Evolutionary conservation across 2,888 invertebrate genomes (phyloP).

Genomic region (Alloscopus bannaensis): DNA sequence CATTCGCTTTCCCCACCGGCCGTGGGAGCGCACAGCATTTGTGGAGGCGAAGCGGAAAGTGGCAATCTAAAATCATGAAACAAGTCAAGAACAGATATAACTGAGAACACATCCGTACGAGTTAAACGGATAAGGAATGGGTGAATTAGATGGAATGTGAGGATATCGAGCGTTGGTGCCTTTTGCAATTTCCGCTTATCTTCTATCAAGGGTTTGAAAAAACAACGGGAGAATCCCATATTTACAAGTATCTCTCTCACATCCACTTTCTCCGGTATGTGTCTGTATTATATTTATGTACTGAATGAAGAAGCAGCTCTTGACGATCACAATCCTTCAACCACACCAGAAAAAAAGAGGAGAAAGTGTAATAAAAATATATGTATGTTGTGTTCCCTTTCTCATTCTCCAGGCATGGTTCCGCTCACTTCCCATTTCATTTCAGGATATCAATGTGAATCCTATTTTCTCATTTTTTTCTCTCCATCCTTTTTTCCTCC

Average conservation of each 20-base stretch:
- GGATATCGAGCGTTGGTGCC: not conserved
- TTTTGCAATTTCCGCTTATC: slow-evolving; percentile 18
- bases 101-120: too few relatives aligned
- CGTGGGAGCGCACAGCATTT: too few relatives aligned
- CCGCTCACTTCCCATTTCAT: too few relatives aligned
- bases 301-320: not conserved
- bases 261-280: too few relatives aligned
- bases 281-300: not conserved
- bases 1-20: too few relatives aligned
- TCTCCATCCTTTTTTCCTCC: not conserved
- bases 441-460: not conserved
- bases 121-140: too few relatives aligned
- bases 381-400: not conserved
- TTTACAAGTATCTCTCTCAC: slow-evolving; percentile 4
- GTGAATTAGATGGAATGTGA: too few relatives aligned
- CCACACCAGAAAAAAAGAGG: not conserved
- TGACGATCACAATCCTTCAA: slow-evolving; percentile 9
- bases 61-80: slow-evolving; percentile 15
- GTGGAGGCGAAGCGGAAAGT: not conserved
- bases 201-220: slow-evolving; percentile 21
- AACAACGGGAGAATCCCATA: slow-evolving; percentile 22
- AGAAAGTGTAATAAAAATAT: slow-evolving; percentile 19
- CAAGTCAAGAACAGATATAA: too few relatives aligned
- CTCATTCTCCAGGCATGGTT: not conserved
- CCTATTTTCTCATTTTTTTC: slow-evolving; percentile 14